Base-by-base conservation (phyloP, 2,888 invertebrate species). In the Zhengitettix transpicula region DNA sequence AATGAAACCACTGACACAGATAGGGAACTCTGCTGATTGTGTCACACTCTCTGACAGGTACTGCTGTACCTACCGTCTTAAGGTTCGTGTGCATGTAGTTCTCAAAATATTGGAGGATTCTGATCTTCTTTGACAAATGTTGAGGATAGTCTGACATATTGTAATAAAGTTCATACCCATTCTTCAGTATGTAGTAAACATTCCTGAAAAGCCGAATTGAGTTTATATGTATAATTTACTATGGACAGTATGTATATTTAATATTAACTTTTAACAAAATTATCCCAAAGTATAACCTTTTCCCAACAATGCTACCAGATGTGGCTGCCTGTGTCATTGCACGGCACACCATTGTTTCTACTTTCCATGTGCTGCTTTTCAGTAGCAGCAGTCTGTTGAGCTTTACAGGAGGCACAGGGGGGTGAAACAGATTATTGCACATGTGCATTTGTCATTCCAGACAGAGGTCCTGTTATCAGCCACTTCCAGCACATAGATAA, bases 51-150 rank as follows among this genome's bases (percentile, higher is more conserved):
- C 88, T 80, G 9, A 86, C 80, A 2, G 81, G 78, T 59, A 87
- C 82, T 10, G 85, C 82, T 14, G 89, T 94, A 28, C 98, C 90
- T 63, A 97, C 93, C 79, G 95, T 92, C 73, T 92, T 83, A 59
- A 94, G 78, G 77, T 98, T 94, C 71, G 98, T 97, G 66, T 87
- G 89, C 99, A 99, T 99, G 74, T 99, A 99, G 69, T 93, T 85
- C 67, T 90, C 84, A 76, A 99, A 99, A 77, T 99, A 99, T 17
- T 92, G 88, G 62, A 99, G 81, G 28, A 99, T 78, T 70, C 93
- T 96, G 80, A 98, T 92, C 74, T 98, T 98, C 75, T 98, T 98
- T 65, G 89, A 89, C 59, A 97, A 79, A 3, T 81, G 76, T 17
- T 78, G 76, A 9, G 97, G 95, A 72, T 87, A 94, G 41, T 82